Base-by-base conservation (phyloP, 1,140 invertebrate genomes). In the Tetraneura akinire region DNA sequence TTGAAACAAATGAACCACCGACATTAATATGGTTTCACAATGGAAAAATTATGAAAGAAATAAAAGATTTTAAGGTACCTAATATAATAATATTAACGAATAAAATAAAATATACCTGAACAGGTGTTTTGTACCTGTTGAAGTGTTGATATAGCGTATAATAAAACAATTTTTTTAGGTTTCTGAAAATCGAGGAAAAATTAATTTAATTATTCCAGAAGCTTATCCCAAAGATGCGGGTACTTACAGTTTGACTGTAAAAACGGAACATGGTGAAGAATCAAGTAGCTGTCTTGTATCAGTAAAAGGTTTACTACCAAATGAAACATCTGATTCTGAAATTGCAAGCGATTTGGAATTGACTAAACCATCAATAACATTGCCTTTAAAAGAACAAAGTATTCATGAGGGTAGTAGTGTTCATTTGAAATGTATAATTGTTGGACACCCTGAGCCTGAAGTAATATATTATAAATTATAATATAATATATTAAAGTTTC, bases 391-490 rank as follows among this genome's bases (percentile, higher is more conserved):
- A 84, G 90, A 94, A 85, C 85, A 89, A 10, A 88, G 87, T 21
- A 89, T 91, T n/a, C 88, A 87, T 45, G 93, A 94, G 85, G 93
- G 93, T 11, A 89, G 89, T 10, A 88, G 88, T 29, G 90, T 91
- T 6, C 87, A 90, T 60, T 85, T 96, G 73, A 93, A 94, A 83
- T 94, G 93, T 84, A 88, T 94, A 60, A 94, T 96, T 83, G 88
- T 93, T 71, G 94, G 93, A 1, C 91, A 93, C 84, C 94, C 94
- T 1, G 92, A 94, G 85, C 94, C 94, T 0, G 93, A 94, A 87
- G 92, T 91, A 84, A 68, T 64, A 3, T 64, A 21, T 11, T 1
- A 1, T 16, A 53, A 62, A 21, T 37, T 37, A 45, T n/a, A n/a
- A n/a, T n/a, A 80, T 60, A 53, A 51, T 37, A 29, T 45, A 42